Evolutionary conservation across 2,797 vertebrate genomes (phyloP), one percentile per base, ranked within the genome.

Genomic region (Valencia hispanica): DNA sequence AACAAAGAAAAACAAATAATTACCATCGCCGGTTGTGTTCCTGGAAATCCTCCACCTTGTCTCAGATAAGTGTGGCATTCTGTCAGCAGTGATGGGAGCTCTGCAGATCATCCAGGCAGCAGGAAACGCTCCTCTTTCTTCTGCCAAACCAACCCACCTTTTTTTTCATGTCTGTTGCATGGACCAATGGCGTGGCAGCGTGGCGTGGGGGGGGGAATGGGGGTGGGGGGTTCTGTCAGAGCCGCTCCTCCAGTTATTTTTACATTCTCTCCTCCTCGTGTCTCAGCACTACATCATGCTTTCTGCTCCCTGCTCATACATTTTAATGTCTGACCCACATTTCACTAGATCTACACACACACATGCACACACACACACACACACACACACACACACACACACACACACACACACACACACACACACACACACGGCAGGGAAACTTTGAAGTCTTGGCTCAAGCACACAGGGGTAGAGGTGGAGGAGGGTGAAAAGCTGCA

Each of bases 321-420:
- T 94, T 93, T 94, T 94, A 95, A 94, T 94, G 93, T 90, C 81
- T 95, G 94, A 95, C 94, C 94, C 93, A 95, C 92, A 95, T 94
- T 94, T 86, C 80, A 83, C 77, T 72, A 73, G 59, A 77, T 81
- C 55, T 43, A 75, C 84, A 76, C 88, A 82, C 80, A 80, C 79
- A 68, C 82, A 66, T 77, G 53, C 82, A 73, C 74, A 75, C 80
- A 79, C 79, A 75, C 79, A 77, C 74, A 73, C 79, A 74, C 70
- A 74, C 50, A 55, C n/a, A 55, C 53, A 27, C 27, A 30, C 53
- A 55, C 51, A 55, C 53, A 68, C 63, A 74, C 84, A 75, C 87
- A 79, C 80, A 72, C 74, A 68, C 80, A 70, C 79, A 66, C 82
- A 74, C 73, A 74, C 79, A 80, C 81, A 77, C 78, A 80, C 74